Conservation (phyloP, 2,797 vertebrate genomes). For the Sebastes vulpes region DNA sequence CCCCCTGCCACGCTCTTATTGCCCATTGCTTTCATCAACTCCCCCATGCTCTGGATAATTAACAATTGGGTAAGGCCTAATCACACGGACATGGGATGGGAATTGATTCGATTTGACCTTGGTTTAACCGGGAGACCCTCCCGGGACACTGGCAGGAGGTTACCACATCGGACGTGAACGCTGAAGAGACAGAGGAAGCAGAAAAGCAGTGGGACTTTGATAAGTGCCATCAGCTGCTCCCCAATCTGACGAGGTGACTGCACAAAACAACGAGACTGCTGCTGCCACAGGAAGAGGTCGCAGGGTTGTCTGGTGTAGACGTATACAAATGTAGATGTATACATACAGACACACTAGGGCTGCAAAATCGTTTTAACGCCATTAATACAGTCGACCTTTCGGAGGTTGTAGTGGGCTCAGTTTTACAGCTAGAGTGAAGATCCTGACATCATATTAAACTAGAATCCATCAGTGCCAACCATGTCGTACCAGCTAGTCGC, state of each 20-base stretch:
- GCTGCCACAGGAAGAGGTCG: conserved; percentile 2
- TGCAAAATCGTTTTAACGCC: too few relatives aligned
- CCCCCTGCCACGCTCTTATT: conserved; percentile 6
- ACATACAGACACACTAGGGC: background rate
- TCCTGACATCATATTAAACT: too few relatives aligned
- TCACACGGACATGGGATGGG: conserved; percentile 53
- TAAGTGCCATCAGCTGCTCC: conserved; percentile 55
- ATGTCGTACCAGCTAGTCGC: too few relatives aligned
- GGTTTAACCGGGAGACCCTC: conserved; percentile 63
- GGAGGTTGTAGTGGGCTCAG: too few relatives aligned
- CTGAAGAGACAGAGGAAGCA: conserved; percentile 26
- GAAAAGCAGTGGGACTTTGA: conserved; percentile 53
- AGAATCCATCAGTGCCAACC: too few relatives aligned
- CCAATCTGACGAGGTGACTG: conserved; percentile 42
- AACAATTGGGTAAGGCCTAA: conserved; percentile 71
- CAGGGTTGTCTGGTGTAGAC: background rate
- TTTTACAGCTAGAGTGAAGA: too few relatives aligned
- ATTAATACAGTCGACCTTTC: too few relatives aligned
- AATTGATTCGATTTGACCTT: conserved; percentile 78
- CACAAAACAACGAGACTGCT: conserved; percentile 7
- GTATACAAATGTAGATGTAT: background rate
- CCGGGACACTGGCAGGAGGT: conserved; percentile 45
- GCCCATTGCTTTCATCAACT: conserved; percentile 35
- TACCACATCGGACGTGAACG: conserved; percentile 36
- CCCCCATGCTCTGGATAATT: conserved; percentile 66